Base-by-base conservation (phyloP, 2,797 vertebrate genomes). In the Amphiprion clarkii region DNA sequence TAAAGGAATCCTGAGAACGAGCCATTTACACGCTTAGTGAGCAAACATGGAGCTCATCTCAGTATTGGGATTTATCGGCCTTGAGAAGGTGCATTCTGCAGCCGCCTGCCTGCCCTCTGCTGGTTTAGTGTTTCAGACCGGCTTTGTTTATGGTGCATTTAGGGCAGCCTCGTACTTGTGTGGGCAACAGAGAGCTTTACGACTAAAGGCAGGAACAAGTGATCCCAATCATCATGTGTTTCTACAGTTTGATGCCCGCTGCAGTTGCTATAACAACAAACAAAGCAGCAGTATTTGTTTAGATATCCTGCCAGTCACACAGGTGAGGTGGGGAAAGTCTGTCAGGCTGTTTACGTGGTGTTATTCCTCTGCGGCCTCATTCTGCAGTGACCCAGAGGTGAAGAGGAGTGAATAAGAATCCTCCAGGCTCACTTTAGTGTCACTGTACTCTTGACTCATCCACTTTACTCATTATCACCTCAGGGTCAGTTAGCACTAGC, bases 221-320 rank as follows among this genome's bases (percentile, higher is more conserved):
- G 59, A 81, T 79, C 67, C 40, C 23, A 65, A 52, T 82, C 63
- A 56, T 57, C 46, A n/a, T 82, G 60, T 31, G 59, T 80, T 57
- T 69, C 46, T 60, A 21, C 27, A 51, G 51, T 67, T 77, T 71
- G 58, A 77, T 78, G 60, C 61, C 36, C 13, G 33, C 25, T 42
- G 39, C 48, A 44, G 92, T 90, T 91, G 76, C 87, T 67, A 87
- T 78, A 63, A 75, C 83, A 76, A 87, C 84, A 89, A 88, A 92
- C 86, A 90, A 84, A 85, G 78, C 82, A 68, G 52, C 52, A 44
- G 46, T 78, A 71, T 83, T 86, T 89, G 77, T 91, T 88, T 91
- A 78, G 81, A 70, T 71, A 74, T 71, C 48, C n/a, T 16, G 64
- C 52, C 40, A 64, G 67, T 79, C 51, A 53, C 36, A 59, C 67